Evolutionary conservation across 1,140 invertebrate species (phyloP), one percentile per base, ranked within the genome.

Genomic region (Bathynomus jamesi): DNA sequence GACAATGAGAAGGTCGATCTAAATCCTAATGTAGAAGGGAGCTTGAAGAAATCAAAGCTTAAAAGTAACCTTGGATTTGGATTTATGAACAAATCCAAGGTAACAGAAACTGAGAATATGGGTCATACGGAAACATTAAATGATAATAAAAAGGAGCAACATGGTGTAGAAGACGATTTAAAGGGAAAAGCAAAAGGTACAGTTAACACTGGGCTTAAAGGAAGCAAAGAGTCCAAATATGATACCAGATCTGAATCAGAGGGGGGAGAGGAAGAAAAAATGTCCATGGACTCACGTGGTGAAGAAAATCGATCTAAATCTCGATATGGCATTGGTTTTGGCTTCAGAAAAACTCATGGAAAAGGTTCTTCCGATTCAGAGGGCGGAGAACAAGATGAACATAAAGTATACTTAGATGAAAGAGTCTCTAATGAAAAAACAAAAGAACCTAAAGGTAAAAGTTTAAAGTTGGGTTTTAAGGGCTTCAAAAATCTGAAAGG

Each of bases 401-500:
- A 65, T 28, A 68, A 70, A 67, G 72, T 67, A 13, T 67, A 53
- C 21, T 53, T 67, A 13, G 72, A 74, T 65, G 70, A 68, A 7
- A 60, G 60, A 25, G 72, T 68, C 5, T 68, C 5, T 11, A 69
- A 67, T n/a, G 72, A 70, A 31, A 74, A 74, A 28, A 31, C 29
- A n/a, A 73, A 74, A 40, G 72, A 74, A 46, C 64, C 28, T 29
- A 74, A 74, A 32, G 70, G 69, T 40, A 74, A 74, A 61, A 69
- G 72, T 17, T 61, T 74, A 24, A 53, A 65, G 8, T 28, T 74
- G 40, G 72, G 68, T 60, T 74, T 74, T 30, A 70, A 74, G 29
- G 72, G 72, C 27, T 73, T 73, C 29, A 74, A 74, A 65, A 74
- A 74, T 63, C 53, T 74, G 25, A 74, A 74, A 61, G 72, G 72